A percentile compares a stretch with the other conserved stretches of the same genome.
Conservation (phyloP, 2,113 vertebrate species). For the Seriola dumerili region DNA sequence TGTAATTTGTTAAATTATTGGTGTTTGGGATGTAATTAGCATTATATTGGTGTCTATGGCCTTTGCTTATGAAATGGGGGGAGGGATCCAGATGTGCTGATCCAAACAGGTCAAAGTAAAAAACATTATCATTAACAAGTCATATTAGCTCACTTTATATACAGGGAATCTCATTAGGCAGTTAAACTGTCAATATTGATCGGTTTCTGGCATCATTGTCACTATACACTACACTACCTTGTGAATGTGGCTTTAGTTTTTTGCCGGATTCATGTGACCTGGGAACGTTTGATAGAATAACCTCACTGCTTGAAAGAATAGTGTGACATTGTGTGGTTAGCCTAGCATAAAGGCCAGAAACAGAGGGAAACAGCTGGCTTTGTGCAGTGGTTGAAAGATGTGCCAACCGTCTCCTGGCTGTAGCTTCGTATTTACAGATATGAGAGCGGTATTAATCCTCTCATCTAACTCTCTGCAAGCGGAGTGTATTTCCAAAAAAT, state of each 20-base stretch:
- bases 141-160: background rate
- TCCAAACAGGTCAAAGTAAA: slow-evolving; percentile 7
- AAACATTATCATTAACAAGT: background rate
- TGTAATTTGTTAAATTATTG: background rate
- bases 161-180: background rate
- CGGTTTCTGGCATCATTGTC: background rate
- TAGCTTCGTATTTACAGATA: too few relatives aligned
- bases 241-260: background rate
- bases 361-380: too few relatives aligned
- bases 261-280: background rate
- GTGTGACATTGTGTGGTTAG: background rate
- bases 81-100: background rate
- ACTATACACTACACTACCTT: background rate
- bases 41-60: background rate
- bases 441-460: background rate
- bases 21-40: slow-evolving; percentile 2
- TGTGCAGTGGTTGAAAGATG: background rate
- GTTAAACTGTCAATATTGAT: slow-evolving; percentile 4
- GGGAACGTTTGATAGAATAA: background rate
- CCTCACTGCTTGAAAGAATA: background rate
- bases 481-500: background rate
- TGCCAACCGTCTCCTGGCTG: background rate
- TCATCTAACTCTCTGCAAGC: background rate
- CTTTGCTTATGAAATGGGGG: background rate
- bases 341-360: background rate